A percentile compares a stretch with the other conserved stretches of the same genome.
Conservation (phyloP, 2,797 vertebrate species). For the Chrosomus eos region DNA sequence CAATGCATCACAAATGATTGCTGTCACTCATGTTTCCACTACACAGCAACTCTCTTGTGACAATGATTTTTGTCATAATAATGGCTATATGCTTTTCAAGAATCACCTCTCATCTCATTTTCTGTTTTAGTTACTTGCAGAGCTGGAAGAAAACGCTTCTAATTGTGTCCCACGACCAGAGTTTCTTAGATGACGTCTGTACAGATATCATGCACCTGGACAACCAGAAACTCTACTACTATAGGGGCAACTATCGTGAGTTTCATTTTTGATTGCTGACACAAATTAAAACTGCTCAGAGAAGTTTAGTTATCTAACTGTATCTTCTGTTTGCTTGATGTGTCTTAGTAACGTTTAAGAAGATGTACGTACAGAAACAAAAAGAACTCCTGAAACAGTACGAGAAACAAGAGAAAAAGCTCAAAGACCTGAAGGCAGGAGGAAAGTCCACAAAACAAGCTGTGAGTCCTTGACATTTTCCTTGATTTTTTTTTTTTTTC, state of each 20-base stretch:
- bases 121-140: slow-evolving; percentile 85
- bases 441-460: slow-evolving; percentile 95
- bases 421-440: slow-evolving; percentile 91
- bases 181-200: slow-evolving; percentile 92
- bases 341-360: slow-evolving; percentile 89
- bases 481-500: no score
- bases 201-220: slow-evolving; percentile 91
- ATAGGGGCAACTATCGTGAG: slow-evolving; percentile 92
- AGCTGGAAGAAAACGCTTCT: slow-evolving; percentile 93
- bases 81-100: background rate
- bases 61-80: background rate
- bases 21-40: background rate
- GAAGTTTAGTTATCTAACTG: background rate
- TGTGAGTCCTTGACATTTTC: slow-evolving; percentile 71
- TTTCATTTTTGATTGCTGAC: background rate
- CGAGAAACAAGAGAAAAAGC: slow-evolving; percentile 93
- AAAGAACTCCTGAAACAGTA: slow-evolving; percentile 93
- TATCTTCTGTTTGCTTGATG: background rate
- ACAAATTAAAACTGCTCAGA: no score
- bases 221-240: slow-evolving; percentile 89
- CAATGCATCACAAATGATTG: background rate
- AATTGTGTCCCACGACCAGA: slow-evolving; percentile 93
- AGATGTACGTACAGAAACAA: slow-evolving; percentile 96
- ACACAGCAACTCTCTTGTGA: background rate
- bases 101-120: background rate